These are phyloP conservation scores for Carollia perspicillata DNA, from an alignment of 2,113 vertebrate genomes.

Conservation along the genomic window DNA sequence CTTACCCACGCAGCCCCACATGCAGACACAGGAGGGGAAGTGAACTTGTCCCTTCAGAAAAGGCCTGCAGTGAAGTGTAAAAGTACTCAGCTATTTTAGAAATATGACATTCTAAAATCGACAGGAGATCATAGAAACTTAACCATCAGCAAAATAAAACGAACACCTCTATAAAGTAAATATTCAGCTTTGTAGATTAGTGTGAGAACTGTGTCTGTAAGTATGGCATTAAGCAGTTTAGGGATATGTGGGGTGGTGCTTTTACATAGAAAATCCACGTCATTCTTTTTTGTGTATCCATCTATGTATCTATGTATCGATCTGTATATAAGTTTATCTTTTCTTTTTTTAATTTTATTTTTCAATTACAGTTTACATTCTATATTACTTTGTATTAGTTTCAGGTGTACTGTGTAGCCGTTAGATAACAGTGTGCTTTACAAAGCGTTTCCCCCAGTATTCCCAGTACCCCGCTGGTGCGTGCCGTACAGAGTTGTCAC, in stretches of 20 bases:
- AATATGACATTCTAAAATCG: not conserved
- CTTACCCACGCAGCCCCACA: not conserved
- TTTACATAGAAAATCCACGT: not conserved
- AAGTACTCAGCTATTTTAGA: not conserved
- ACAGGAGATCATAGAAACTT: not conserved
- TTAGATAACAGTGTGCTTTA: not conserved
- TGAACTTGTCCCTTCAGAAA: not conserved
- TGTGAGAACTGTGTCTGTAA: not conserved
- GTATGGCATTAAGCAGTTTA: not conserved
- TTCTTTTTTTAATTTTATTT: not conserved
- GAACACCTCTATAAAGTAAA: not conserved
- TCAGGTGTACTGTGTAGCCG: not conserved
- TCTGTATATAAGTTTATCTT: not conserved
- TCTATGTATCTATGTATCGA: not conserved
- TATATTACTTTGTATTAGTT: not conserved
- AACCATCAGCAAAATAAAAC: not conserved
- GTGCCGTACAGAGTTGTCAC: not conserved
- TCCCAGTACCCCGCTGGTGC: not conserved
- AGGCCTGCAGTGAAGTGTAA: not conserved
- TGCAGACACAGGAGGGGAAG: not conserved
- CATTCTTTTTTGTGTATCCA: not conserved
- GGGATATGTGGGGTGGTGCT: not conserved
- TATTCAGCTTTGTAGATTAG: not conserved
- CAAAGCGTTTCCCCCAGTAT: not conserved
- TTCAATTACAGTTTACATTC: not conserved